Percentiles rank a stretch among this genome's conserved stretches.
These are phyloP conservation scores for Anastrepha obliqua DNA, from an alignment of 1,140 invertebrate species.

Conservation along the genomic window DNA sequence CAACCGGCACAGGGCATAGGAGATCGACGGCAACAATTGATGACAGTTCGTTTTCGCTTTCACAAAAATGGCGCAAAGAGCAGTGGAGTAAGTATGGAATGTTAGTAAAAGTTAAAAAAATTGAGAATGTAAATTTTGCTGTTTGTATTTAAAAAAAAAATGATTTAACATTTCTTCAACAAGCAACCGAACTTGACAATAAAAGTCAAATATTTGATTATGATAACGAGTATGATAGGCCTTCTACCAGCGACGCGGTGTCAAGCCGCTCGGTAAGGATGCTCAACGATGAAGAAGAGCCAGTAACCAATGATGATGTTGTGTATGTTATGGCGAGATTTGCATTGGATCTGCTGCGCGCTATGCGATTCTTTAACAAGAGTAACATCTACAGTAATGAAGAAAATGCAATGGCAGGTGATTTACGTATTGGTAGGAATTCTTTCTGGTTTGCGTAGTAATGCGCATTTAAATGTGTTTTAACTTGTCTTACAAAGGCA, in stretches of 20 bases:
- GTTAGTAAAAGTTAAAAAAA: too few species aligned
- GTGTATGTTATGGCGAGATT: conserved; percentile 80
- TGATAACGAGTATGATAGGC: neutral
- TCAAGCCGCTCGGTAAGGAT: conserved; percentile 9
- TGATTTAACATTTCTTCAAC: too few species aligned
- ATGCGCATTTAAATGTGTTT: too few species aligned
- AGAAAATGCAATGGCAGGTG: conserved; percentile 76
- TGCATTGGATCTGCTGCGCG: conserved; percentile 70
- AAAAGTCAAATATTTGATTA: neutral
- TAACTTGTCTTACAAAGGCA: conserved; percentile 75
- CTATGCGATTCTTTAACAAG: conserved; percentile 67
- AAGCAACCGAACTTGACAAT: neutral
- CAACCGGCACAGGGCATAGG: conserved; percentile 14
- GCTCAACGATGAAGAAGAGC: conserved; percentile 53
- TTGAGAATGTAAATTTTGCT: too few species aligned
- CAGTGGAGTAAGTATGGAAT: neutral
- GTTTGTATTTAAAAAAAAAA: neutral
- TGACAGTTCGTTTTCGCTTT: neutral
- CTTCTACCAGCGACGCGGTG: neutral
- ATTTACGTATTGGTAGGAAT: conserved; percentile 75
- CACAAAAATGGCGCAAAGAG: conserved; percentile 8
- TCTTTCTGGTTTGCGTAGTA: neutral
- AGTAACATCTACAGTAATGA: conserved; percentile 74
- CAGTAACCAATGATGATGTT: conserved; percentile 66
- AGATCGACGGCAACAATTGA: conserved; percentile 75